These are phyloP conservation scores for Labia minor DNA, from an alignment of 2,888 invertebrate species.

Conservation along the genomic window DNA sequence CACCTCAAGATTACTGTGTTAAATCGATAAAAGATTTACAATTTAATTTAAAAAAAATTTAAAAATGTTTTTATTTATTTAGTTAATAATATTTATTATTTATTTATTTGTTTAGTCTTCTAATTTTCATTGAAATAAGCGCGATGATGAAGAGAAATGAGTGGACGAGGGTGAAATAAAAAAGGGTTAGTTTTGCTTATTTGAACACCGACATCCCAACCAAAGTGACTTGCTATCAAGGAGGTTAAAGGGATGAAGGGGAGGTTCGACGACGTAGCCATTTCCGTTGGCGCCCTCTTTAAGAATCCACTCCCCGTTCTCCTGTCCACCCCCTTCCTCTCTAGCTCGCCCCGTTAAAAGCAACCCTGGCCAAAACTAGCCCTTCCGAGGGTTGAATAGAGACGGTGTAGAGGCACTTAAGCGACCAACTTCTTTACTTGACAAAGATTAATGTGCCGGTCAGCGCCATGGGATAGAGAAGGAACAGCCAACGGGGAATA, in stretches of 20 bases:
- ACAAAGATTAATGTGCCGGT: conserved; percentile 4
- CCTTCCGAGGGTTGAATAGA: conserved; percentile 7
- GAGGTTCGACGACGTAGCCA: background rate
- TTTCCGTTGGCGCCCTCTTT: background rate
- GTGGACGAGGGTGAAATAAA: too few relatives aligned
- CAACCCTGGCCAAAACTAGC: background rate
- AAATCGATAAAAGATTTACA: too few relatives aligned
- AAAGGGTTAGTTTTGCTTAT: too few relatives aligned
- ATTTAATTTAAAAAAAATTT: too few relatives aligned
- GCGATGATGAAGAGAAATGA: too few relatives aligned
- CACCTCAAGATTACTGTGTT: too few relatives aligned
- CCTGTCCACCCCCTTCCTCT: background rate
- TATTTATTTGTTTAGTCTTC: too few relatives aligned
- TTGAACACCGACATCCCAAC: too few relatives aligned
- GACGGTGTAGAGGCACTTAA: conserved; percentile 13
- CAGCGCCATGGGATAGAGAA: conserved; percentile 5
- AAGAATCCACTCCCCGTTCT: background rate
- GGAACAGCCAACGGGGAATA: background rate
- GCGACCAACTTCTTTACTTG: conserved; percentile 13
- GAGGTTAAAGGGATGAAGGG: background rate
- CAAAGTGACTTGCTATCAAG: too few relatives aligned
- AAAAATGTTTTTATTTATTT: too few relatives aligned
- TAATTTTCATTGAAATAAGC: too few relatives aligned
- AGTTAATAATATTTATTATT: too few relatives aligned
- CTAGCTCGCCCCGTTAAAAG: background rate